These are phyloP conservation scores for Phytoseiulus persimilis DNA, from an alignment of 2,888 invertebrate species.

Conservation along the genomic window DNA sequence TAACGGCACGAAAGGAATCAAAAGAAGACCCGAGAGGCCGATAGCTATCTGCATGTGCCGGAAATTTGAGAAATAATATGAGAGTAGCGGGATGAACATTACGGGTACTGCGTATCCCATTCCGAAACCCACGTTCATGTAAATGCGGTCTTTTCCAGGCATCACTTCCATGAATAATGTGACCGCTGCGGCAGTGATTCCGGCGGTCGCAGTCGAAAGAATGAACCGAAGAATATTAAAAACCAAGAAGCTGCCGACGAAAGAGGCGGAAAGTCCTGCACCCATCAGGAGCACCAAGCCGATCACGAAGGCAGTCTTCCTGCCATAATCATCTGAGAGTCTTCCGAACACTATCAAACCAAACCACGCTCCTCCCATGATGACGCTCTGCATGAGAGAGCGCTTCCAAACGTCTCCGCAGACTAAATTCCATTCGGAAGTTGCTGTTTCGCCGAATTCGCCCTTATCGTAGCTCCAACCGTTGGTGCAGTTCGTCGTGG, in stretches of 20 bases:
- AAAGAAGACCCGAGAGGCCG: background rate
- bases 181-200: background rate
- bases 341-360: background rate
- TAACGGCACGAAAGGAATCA: background rate
- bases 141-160: slow-evolving; percentile 19
- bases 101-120: slow-evolving; percentile 16
- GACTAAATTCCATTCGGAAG: background rate
- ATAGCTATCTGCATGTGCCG: background rate
- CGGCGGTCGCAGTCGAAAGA: background rate
- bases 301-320: background rate
- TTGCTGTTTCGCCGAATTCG: background rate
- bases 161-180: slow-evolving; percentile 7
- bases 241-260: background rate
- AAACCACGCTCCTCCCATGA: slow-evolving; percentile 10
- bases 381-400: background rate
- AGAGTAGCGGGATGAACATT: background rate
- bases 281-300: background rate
- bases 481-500: background rate
- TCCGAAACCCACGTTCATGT: slow-evolving; percentile 13
- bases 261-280: background rate
- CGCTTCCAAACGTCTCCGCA: background rate
- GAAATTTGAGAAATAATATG: background rate
- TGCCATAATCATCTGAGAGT: background rate
- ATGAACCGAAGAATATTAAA: background rate
- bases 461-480: background rate